Evolutionary conservation across 2,888 invertebrate genomes (phyloP).

Genomic region (Harpagoxenus sublaevis): DNA sequence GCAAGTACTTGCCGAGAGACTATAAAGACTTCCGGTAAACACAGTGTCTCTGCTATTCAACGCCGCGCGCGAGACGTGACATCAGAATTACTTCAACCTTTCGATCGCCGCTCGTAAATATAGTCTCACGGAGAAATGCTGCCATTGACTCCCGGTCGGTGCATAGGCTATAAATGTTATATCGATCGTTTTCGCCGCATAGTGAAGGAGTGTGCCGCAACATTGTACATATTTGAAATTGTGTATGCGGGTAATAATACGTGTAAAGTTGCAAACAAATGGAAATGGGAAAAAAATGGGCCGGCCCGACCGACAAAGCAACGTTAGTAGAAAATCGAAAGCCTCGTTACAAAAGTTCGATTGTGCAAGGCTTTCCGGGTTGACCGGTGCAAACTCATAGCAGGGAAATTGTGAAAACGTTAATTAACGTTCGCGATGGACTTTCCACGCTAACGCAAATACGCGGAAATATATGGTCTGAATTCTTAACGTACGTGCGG

Average conservation of each 20-base stretch:
- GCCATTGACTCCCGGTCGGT: slow-evolving; percentile 49
- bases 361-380: slow-evolving; percentile 43
- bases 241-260: slow-evolving; percentile 47
- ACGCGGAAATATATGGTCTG: slow-evolving; percentile 9
- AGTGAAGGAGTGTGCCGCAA: slow-evolving; percentile 23
- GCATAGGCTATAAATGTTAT: slow-evolving; percentile 50
- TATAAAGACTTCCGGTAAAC: slow-evolving; percentile 52
- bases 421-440: slow-evolving; percentile 42
- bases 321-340: slow-evolving; percentile 38
- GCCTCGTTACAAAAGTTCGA: slow-evolving; percentile 51
- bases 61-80: slow-evolving; percentile 47
- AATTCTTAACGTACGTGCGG: slow-evolving; percentile 43
- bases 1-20: slow-evolving; percentile 9
- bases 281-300: slow-evolving; percentile 30
- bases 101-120: slow-evolving; percentile 53
- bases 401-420: slow-evolving; percentile 42
- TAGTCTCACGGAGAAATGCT: slow-evolving; percentile 45
- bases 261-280: slow-evolving; percentile 43
- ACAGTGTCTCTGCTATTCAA: slow-evolving; percentile 42
- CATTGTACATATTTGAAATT: slow-evolving; percentile 46
- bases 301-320: slow-evolving; percentile 16
- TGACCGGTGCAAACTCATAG: slow-evolving; percentile 41
- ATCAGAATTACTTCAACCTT: slow-evolving; percentile 56
- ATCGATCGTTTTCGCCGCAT: slow-evolving; percentile 39
- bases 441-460: slow-evolving; percentile 35